Evolutionary conservation across 1,140 invertebrate species (phyloP).

Genomic region (Zaprionus inermis): DNA sequence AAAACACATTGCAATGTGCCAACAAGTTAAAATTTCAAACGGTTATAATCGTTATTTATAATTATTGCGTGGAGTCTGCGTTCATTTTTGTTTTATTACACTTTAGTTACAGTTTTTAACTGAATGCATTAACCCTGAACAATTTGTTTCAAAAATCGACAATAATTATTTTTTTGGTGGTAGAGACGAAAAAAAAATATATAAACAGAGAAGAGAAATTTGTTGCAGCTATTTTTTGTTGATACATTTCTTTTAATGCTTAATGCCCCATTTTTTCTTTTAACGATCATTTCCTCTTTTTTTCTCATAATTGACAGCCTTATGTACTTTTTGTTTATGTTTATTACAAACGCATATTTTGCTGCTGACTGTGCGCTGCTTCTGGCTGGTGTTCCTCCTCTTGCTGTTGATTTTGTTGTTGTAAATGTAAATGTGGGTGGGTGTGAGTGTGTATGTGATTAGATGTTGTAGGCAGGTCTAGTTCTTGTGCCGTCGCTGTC

Average conservation of each 20-base stretch:
- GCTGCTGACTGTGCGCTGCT: conserved; percentile 50
- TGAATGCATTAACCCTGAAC: conserved; percentile 67
- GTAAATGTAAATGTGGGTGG: conserved; percentile 70
- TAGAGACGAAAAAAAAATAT: conserved; percentile 30
- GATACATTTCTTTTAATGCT: conserved; percentile 28
- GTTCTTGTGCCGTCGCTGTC: conserved; percentile 33
- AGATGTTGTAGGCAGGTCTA: conserved; percentile 63
- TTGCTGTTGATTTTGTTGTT: conserved; percentile 54
- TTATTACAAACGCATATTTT: conserved; percentile 60
- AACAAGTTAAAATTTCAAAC: conserved; percentile 80
- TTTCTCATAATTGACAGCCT: conserved; percentile 56
- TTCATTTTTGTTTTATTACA: conserved; percentile 49
- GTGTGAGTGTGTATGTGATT: conserved; percentile 61
- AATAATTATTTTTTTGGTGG: conserved; percentile 43
- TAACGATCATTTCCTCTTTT: conserved; percentile 33
- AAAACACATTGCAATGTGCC: conserved; percentile 75
- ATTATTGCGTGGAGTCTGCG: conserved; percentile 66
- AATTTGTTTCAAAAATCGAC: conserved; percentile 45
- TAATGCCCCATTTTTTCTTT: conserved; percentile 13
- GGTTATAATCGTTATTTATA: conserved; percentile 61
- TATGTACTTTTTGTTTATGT: conserved; percentile 20
- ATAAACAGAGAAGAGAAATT: conserved; percentile 27
- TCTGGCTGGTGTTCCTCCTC: conserved; percentile 4
- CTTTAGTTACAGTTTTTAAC: conserved; percentile 73
- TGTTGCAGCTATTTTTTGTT: conserved; percentile 37